These are phyloP conservation scores for Opisthocomus hoazin DNA, from an alignment of 2,113 vertebrate species.

Conservation along the genomic window DNA sequence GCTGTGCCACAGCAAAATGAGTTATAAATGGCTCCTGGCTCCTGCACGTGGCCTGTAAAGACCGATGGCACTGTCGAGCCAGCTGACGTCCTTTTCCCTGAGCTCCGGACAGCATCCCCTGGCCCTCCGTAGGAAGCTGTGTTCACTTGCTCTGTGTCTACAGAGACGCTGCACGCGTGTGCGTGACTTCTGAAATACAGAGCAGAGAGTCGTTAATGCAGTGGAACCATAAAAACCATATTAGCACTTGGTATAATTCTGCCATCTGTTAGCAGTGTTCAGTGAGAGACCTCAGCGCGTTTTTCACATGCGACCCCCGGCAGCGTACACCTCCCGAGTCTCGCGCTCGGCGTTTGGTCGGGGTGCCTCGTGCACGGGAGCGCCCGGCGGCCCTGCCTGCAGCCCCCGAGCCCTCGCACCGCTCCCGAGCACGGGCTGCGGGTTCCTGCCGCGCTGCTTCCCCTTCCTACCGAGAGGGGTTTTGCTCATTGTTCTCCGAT, in stretches of 20 bases:
- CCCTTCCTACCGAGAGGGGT: neutral
- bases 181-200: neutral
- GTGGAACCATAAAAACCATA: no score
- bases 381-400: rapidly evolving
- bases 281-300: neutral
- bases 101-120: neutral
- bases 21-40: neutral
- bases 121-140: neutral
- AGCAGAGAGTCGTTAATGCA: no score
- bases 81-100: neutral
- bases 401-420: neutral
- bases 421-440: neutral
- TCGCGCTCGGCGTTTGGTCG: neutral
- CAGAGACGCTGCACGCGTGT: no score
- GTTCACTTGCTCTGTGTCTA: neutral
- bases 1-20: neutral
- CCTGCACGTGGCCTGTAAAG: neutral
- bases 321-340: rapidly evolving
- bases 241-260: neutral
- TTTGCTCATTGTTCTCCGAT: slow-evolving; percentile 33
- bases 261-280: neutral
- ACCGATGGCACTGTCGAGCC: neutral
- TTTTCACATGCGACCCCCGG: neutral
- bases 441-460: slow-evolving; percentile 8
- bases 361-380: rapidly evolving